Evolutionary conservation across 2,113 vertebrate species (phyloP).

Genomic region (Zosterops borbonicus): DNA sequence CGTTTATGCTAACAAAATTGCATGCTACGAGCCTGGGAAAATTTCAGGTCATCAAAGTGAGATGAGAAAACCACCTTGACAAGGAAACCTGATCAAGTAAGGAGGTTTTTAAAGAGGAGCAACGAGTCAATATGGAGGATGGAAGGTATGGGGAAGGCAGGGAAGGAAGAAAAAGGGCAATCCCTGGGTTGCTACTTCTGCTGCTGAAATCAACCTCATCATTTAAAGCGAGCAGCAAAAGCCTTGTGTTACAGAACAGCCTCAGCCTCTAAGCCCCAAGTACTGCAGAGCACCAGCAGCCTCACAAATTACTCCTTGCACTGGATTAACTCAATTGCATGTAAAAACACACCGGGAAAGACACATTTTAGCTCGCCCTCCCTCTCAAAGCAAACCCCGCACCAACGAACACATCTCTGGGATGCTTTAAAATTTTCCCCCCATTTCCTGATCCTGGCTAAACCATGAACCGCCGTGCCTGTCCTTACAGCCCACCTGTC

Average conservation of each 20-base stretch:
- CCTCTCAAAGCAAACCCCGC: not conserved
- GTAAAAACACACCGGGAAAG: not conserved
- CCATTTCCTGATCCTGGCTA: not conserved
- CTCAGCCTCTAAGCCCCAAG: not conserved
- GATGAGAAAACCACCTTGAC: not conserved
- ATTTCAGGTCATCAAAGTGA: slow-evolving; percentile 11
- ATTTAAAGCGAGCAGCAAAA: not conserved
- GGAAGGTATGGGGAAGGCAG: not conserved
- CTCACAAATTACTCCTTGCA: not conserved
- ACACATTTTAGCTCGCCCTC: not conserved
- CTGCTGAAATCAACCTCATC: not conserved
- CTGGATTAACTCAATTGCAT: not conserved
- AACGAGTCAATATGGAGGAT: not conserved
- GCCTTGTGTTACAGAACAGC: not conserved
- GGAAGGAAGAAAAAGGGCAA: not conserved
- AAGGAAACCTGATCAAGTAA: not conserved
- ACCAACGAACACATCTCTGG: not conserved
- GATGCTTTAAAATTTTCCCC: not conserved
- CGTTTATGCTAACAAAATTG: not conserved
- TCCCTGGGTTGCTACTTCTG: not conserved
- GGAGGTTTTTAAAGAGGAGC: not conserved
- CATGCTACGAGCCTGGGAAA: not conserved
- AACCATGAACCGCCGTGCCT: not conserved
- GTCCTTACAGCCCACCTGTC: not conserved
- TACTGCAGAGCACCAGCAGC: not conserved